Percentiles rank a stretch among this genome's conserved stretches.
phyloP scores from a whole-genome alignment of 2,797 vertebrate species.

The Darevskia mixta region DNA sequence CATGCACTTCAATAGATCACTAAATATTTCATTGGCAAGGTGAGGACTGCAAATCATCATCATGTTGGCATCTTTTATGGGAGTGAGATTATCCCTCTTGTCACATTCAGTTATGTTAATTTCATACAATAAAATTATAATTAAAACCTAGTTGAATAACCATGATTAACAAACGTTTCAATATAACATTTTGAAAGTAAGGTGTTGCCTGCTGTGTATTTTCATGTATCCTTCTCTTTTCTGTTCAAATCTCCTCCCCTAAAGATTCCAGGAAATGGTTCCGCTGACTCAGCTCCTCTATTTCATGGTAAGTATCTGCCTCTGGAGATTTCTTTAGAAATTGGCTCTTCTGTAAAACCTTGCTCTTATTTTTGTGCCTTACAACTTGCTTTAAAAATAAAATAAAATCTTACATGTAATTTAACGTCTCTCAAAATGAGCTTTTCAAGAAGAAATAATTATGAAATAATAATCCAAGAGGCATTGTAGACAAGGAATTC shows the following conservation, averaged over 20 bases:
- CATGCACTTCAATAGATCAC: neutral
- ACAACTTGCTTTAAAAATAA: neutral
- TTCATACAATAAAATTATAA: slow-evolving; percentile 19
- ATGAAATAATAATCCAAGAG: neutral
- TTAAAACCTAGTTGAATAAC: slow-evolving; percentile 24
- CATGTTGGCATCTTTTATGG: neutral
- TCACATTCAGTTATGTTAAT: slow-evolving; percentile 6
- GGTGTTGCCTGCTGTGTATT: neutral
- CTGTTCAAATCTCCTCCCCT: neutral
- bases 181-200: neutral
- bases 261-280: neutral
- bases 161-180: neutral
- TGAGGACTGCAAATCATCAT: neutral
- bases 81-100: neutral
- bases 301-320: neutral
- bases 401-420: neutral
- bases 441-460: neutral
- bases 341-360: neutral
- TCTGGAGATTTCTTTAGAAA: neutral
- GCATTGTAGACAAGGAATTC: no score
- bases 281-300: neutral
- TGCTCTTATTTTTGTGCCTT: neutral
- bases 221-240: neutral
- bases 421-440: neutral
- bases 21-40: neutral